phyloP scores from a whole-genome alignment of 2,113 vertebrate species.

The Hippocampus comes region DNA sequence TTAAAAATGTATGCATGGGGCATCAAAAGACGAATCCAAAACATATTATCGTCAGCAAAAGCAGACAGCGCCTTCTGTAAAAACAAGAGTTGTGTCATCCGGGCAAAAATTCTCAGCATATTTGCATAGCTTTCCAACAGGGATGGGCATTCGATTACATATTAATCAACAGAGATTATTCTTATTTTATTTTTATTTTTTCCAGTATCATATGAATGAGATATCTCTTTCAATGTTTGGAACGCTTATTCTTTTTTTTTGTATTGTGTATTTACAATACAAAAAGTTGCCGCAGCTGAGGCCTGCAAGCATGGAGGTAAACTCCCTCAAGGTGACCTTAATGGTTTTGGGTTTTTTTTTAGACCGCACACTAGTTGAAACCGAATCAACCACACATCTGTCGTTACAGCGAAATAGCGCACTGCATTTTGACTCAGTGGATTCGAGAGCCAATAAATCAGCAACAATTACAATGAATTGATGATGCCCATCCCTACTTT shows the following conservation, averaged over 20 bases:
- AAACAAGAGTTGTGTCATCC: slow-evolving; percentile 22
- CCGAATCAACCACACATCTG: background rate
- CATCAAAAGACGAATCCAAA: slow-evolving; percentile 15
- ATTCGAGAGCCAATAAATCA: background rate
- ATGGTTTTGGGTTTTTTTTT: no score
- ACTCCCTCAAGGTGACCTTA: no score
- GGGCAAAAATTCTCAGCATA: background rate
- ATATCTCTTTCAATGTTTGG: background rate
- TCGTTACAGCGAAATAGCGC: background rate
- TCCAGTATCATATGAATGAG: no score
- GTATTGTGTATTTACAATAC: no score
- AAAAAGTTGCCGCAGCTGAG: no score
- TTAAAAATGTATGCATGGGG: slow-evolving; percentile 16
- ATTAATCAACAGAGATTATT: background rate
- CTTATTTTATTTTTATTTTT: no score
- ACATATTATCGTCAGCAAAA: slow-evolving; percentile 21
- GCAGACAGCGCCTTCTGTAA: slow-evolving; percentile 36
- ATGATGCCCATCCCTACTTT: background rate
- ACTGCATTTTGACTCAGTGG: background rate
- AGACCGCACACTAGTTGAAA: background rate
- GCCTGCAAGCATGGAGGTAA: no score
- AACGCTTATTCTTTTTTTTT: no score
- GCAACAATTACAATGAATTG: background rate
- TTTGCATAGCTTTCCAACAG: background rate
- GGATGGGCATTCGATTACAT: background rate